Evolutionary conservation across 2,113 vertebrate genomes (phyloP), one percentile per base, ranked within the genome.

Genomic region (Corydoras maculifer): DNA sequence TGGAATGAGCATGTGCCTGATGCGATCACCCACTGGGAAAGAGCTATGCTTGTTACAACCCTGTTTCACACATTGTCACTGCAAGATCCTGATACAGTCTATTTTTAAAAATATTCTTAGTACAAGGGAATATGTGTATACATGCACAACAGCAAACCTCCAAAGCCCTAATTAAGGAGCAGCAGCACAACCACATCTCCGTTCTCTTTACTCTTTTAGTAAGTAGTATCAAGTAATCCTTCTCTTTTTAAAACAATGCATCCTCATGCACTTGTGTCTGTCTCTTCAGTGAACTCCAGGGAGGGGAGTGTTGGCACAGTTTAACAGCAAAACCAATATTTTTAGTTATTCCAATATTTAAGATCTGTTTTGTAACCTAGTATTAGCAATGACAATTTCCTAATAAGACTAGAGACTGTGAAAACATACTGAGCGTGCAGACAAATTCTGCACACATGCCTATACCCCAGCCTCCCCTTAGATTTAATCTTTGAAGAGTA

Each of bases 401-500:
- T 43, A 43, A 43, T 4, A n/a, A 57, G 54, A 57, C 5, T 10
- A 10, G 9, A 10, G 43, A 31, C 14, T 30, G 25, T 57, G 3
- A 25, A 65, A 30, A 62, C 6, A 29, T 43, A 58, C 50, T 48
- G 18, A 66, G 73, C 29, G 35, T 65, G 58, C 61, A 43, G 51
- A 9, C 66, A n/a, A 32, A 65, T 69, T 62, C 35, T 67, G 32
- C 65, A 72, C 51, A 68, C 18, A 60, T 65, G 60, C 69, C 68
- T 51, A 69, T 61, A 78, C 77, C 69, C 68, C 54, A 59, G 78
- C 58, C 73, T 78, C 76, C 80, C 81, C 66, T 50, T 74, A 79
- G 82, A 83, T 87, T 83, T 87, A 84, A 81, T 82, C 64, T 82
- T 75, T 75, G 73, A 80, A 82, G 64, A 71, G 85, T 87, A 88